Evolutionary conservation across 2,888 invertebrate genomes (phyloP), one percentile per base, ranked within the genome.

Genomic region (Epinotia brunnichana): DNA sequence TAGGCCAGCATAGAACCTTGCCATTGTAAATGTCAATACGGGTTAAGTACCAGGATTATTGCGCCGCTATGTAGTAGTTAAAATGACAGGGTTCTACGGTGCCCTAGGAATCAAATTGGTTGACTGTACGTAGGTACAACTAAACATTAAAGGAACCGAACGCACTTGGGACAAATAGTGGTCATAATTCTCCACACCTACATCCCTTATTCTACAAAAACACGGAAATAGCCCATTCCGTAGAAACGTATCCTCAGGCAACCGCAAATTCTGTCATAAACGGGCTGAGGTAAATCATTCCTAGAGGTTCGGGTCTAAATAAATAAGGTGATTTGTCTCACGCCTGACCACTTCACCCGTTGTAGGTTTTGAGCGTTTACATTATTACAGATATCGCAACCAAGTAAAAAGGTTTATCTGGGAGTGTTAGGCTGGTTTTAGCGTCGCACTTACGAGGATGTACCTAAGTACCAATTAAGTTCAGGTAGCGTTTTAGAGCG

Each of bases 251-350:
- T 35, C 54, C 54, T 21, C 54, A 5, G 24, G 41, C 24, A 41
- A 39, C 41, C 11, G n/a, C 19, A 41, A 41, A 66, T 56, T 7
- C 17, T 5, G 51, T 24, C 17, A 41, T 41, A 59, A 51, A 62
- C 7, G 19, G 35, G 56, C 35, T 17, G 19, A 53, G 62, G 54
- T 62, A 70, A 70, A 70, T 70, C 64, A 70, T 51, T n/a, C 39
- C 21, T 13, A 19, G n/a, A 15, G 48, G 59, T 48, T 68, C 10
- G 5, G 59, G 35, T 39, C 60, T 35, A 53, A 60, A 53, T 35
- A 53, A 60, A 53, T 17, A 39, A 35, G 51, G 39, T 41, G 54
- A 71, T 66, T 71, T 71, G 66, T 71, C 59, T 53, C 41, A 15
- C 39, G 59, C 2, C 24, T 60, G 51, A 19, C 29, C 53, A 60